A percentile compares a stretch with the other conserved stretches of the same genome.
Conservation (phyloP, 2,797 vertebrate genomes). For the Danio jaintianensis region DNA sequence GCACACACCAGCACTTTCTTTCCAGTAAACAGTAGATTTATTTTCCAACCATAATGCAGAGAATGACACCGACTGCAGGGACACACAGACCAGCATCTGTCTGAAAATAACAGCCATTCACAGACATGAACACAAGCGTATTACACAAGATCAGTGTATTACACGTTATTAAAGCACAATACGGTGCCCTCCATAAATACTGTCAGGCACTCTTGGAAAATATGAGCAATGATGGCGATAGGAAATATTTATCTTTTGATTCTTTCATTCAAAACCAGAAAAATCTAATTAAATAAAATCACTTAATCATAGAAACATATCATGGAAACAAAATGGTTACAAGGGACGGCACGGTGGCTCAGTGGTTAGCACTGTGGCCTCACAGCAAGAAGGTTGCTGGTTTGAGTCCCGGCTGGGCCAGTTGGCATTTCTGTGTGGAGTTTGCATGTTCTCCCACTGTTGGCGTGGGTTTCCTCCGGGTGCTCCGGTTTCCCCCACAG, state of each 20-base stretch:
- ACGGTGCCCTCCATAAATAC: not conserved
- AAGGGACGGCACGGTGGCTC: too few relatives aligned
- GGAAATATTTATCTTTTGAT: not conserved
- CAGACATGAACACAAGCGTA: not conserved
- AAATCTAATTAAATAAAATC: not conserved
- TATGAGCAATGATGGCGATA: not conserved
- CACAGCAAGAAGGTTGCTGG: too few relatives aligned
- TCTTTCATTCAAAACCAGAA: not conserved
- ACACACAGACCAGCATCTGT: conserved; percentile 2
- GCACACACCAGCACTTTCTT: not conserved
- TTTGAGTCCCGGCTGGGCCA: too few relatives aligned
- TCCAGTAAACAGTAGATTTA: not conserved
- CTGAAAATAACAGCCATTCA: not conserved
- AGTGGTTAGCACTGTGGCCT: too few relatives aligned
- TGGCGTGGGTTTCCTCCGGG: too few relatives aligned
- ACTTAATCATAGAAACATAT: too few relatives aligned
- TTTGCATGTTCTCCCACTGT: too few relatives aligned
- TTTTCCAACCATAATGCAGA: not conserved
- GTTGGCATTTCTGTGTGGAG: too few relatives aligned
- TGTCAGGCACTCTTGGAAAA: too few relatives aligned
- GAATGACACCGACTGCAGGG: not conserved
- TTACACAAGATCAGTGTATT: not conserved
- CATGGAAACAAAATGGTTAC: too few relatives aligned
- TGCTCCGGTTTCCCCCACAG: too few relatives aligned
- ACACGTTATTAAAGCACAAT: not conserved